Evolutionary conservation across 2,888 invertebrate genomes (phyloP).

Genomic region (Myathropa florea): DNA sequence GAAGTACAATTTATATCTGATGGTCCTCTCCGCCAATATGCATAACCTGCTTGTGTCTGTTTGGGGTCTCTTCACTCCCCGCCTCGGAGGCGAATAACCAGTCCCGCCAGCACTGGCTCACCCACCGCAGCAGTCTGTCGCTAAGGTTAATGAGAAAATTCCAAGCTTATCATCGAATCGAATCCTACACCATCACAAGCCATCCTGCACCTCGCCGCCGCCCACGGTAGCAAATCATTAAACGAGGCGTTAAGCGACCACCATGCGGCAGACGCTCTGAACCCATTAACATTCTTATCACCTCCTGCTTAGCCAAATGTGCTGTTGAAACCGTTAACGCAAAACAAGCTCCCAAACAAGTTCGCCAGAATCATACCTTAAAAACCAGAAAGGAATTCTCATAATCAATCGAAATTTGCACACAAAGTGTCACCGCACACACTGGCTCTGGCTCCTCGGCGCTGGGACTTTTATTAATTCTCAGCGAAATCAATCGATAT

Average conservation of each 20-base stretch:
- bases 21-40: not conserved
- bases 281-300: not conserved
- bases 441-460: not conserved
- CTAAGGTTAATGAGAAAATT: not conserved
- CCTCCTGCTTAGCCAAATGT: not conserved
- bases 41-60: conserved; percentile 2
- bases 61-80: not conserved
- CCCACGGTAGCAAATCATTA: conserved; percentile 8
- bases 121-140: not conserved
- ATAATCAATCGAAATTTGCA: conserved; percentile 54
- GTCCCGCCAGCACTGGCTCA: not conserved
- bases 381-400: conserved; percentile 1
- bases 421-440: conserved; percentile 45
- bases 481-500: conserved; percentile 54
- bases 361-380: not conserved
- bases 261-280: not conserved
- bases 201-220: not conserved
- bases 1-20: not conserved
- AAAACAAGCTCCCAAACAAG: not conserved
- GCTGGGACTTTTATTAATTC: conserved; percentile 53
- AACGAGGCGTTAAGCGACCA: conserved; percentile 7
- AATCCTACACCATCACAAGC: not conserved
- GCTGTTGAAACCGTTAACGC: not conserved
- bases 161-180: not conserved
- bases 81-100: conserved; percentile 8